phyloP scores from a whole-genome alignment of 2,113 vertebrate genomes.

The Laticauda laticaudata region DNA sequence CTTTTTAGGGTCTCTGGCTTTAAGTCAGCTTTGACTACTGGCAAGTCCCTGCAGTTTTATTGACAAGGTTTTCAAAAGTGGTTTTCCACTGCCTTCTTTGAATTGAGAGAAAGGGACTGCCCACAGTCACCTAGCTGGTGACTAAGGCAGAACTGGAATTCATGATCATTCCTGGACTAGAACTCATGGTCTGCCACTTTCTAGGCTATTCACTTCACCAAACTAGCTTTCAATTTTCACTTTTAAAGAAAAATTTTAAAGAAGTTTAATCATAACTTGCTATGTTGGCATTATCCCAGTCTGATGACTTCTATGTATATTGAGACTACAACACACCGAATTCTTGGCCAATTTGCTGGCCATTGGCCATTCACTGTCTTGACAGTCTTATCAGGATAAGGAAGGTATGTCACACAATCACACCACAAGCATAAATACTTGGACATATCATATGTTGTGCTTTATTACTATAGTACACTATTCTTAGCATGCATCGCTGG shows the following conservation, averaged over 20 bases:
- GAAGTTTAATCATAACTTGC: background rate
- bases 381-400: background rate
- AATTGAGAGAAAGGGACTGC: background rate
- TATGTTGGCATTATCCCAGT: background rate
- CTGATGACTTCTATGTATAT: background rate
- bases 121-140: background rate
- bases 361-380: background rate
- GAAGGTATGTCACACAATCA: background rate
- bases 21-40: background rate
- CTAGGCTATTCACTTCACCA: background rate
- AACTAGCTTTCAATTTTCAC: background rate
- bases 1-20: background rate
- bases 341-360: background rate
- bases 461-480: background rate
- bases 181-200: background rate
- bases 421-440: background rate
- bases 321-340: background rate
- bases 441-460: background rate
- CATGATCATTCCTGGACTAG: background rate
- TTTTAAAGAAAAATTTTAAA: background rate
- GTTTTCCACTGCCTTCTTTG: background rate
- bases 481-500: background rate
- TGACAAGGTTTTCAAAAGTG: background rate
- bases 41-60: background rate
- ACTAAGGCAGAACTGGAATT: background rate